phyloP scores from a whole-genome alignment of 2,888 invertebrate species.

The Leucophenga maculata region DNA sequence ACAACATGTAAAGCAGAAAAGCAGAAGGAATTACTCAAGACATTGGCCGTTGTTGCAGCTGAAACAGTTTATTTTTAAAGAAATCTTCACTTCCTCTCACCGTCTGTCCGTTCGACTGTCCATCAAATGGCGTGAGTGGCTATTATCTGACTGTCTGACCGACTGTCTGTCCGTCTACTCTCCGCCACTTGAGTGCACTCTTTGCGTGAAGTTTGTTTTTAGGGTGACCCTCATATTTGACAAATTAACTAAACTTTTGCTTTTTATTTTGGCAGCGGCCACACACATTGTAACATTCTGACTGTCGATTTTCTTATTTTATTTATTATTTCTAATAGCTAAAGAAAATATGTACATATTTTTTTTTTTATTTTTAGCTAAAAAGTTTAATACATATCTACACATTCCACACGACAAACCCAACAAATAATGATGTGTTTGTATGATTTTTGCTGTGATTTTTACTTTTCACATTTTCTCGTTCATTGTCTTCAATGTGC shows the following conservation, averaged over 20 bases:
- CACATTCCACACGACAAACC: slow-evolving; percentile 22
- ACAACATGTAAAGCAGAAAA: slow-evolving; percentile 14
- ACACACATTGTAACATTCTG: neutral
- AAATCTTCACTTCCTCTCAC: neutral
- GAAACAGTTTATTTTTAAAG: slow-evolving; percentile 17
- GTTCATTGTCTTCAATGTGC: slow-evolving; percentile 47
- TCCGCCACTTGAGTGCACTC: too few species aligned
- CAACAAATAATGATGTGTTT: slow-evolving; percentile 16
- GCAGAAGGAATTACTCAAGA: neutral
- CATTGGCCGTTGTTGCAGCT: neutral
- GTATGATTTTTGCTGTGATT: neutral
- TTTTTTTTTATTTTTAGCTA: slow-evolving; percentile 12
- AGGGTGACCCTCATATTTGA: slow-evolving; percentile 10
- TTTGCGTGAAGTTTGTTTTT: neutral
- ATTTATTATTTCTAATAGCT: neutral
- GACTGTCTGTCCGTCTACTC: too few species aligned
- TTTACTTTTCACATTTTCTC: slow-evolving; percentile 9
- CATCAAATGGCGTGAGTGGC: neutral
- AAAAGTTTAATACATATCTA: slow-evolving; percentile 3
- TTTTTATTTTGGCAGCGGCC: neutral
- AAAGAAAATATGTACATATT: neutral
- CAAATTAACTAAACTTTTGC: neutral
- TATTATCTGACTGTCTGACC: too few species aligned
- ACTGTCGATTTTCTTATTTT: slow-evolving; percentile 4
- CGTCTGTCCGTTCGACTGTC: neutral